Base-by-base conservation (phyloP, 1,140 invertebrate species). In the Calliphora vicina region DNA sequence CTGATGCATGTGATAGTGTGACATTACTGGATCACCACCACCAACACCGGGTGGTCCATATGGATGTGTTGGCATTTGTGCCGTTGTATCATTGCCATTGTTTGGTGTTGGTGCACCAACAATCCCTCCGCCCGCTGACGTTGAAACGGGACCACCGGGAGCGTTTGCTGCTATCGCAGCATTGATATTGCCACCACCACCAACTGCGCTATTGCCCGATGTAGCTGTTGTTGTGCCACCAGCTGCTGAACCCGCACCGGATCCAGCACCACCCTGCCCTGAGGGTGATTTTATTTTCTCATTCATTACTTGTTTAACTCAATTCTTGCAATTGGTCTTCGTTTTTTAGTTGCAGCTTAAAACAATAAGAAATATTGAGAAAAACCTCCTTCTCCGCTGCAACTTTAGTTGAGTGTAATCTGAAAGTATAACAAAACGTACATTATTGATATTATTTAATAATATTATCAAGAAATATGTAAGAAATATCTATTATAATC, bases 211-310 rank as follows among this genome's bases (percentile, higher is more conserved):
- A 27, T 15, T 15, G 17, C 73, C 73, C 80, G 83, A 27, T 29
- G 71, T 84, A 72, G 80, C 83, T 20, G 74, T 85, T 80, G 84
- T 80, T 72, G 85, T 82, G 23, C 84, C 61, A 73, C 81, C 73
- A 61, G 85, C 45, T 81, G 74, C 61, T 81, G 82, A 73, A 73
- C 85, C 57, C 82, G 78, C 61, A 82, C 84, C 86, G 35, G 85
- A 85, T 67, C 85, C 86, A 81, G 84, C 84, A 84, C 85, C 84
- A 84, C 86, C 85, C 82, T 89, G 87, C 71, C 86, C 85, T 81
- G 89, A 89, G 82, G 88, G 88, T 83, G 88, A 90, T 85, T 90
- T 90, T 82, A 89, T 90, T 88, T 90, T 90, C 42, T 90, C 88
- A 88, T 90, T 90, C 88, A 90, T 90, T 82, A 83, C 82, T 83